A percentile compares a stretch with the other conserved stretches of the same genome.
phyloP scores from a whole-genome alignment of 1,140 invertebrate species.

The Caenorhabditis inopinata region DNA sequence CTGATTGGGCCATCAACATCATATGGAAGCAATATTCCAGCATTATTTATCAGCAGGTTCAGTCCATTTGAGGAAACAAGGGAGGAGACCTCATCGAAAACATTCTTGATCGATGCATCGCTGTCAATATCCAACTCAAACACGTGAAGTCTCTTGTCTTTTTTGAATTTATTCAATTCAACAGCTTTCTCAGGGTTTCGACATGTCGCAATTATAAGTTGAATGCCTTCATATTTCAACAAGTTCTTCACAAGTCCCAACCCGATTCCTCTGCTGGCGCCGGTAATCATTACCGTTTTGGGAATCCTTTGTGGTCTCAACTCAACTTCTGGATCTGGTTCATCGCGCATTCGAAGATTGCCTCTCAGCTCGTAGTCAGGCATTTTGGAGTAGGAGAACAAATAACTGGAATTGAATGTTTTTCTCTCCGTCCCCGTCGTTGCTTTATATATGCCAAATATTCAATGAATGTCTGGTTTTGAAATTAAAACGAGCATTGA shows the following conservation, averaged over 20 bases:
- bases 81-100: not conserved
- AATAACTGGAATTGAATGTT: not conserved
- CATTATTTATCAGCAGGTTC: constrained; percentile 44
- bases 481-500: not conserved
- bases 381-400: not conserved
- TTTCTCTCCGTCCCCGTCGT: not conserved
- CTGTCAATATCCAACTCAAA: constrained; percentile 32
- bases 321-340: not conserved
- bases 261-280: constrained; percentile 82
- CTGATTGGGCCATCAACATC: constrained; percentile 1
- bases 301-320: not conserved
- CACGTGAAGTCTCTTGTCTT: constrained; percentile 6
- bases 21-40: constrained; percentile 36
- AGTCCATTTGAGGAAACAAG: constrained; percentile 2
- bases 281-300: constrained; percentile 70
- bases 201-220: constrained; percentile 44
- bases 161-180: not conserved
- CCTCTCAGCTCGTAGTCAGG: constrained; percentile 4
- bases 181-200: constrained; percentile 33
- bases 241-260: constrained; percentile 72
- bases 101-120: constrained; percentile 35
- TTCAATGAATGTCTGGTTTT: not conserved
- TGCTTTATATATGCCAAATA: not conserved
- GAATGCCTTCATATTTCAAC: constrained; percentile 36
- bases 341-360: not conserved